Conservation (phyloP, 1,140 invertebrate species). For the Hormaphis cornu region DNA sequence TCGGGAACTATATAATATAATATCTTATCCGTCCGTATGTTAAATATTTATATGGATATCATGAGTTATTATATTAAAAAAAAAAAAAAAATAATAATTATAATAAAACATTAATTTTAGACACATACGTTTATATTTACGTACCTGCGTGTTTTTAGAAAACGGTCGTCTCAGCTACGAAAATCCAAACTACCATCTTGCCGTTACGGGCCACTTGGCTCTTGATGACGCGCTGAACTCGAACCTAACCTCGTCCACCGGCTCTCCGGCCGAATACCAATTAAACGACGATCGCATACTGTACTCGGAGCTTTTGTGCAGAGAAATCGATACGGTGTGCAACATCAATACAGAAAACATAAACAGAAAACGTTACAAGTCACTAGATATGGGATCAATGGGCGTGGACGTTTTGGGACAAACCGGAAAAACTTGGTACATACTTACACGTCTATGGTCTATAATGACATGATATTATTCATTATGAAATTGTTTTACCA, state of each 20-base stretch:
- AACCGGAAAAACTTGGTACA: conserved; percentile 17
- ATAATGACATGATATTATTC: too few species aligned
- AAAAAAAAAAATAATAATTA: conserved; percentile 2
- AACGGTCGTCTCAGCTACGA: conserved; percentile 77
- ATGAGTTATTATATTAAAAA: too few species aligned
- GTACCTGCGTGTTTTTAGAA: conserved; percentile 56
- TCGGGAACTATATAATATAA: too few species aligned
- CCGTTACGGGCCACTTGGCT: conserved; percentile 49
- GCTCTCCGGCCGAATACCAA: conserved; percentile 7
- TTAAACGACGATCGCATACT: conserved; percentile 17
- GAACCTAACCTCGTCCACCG: conserved; percentile 33
- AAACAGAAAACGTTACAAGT: conserved; percentile 43
- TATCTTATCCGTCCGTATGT: too few species aligned
- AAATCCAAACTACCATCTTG: conserved; percentile 77
- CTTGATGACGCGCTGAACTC: conserved; percentile 70
- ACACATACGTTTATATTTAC: too few species aligned
- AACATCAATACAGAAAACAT: conserved; percentile 25
- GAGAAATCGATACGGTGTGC: conserved; percentile 15
- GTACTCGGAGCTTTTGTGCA: conserved; percentile 15
- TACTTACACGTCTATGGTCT: too few species aligned
- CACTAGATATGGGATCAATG: conserved; percentile 58
- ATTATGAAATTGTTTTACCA: too few species aligned
- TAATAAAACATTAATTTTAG: too few species aligned
- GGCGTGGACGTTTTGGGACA: conserved; percentile 51
- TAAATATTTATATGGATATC: too few species aligned